Conservation (phyloP, 2,888 invertebrate species). For the Crocallis elinguaria region DNA sequence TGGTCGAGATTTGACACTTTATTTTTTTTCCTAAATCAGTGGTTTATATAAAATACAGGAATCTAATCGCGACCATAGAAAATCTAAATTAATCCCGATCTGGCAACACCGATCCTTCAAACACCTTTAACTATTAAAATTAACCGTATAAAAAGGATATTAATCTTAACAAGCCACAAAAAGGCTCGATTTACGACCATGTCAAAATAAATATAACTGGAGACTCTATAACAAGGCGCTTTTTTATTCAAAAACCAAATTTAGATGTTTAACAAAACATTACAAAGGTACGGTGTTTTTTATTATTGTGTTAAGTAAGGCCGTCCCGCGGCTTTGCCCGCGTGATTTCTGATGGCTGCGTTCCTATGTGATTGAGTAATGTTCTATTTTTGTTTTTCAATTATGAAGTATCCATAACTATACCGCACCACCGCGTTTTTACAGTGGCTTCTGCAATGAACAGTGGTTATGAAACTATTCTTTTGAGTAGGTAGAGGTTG, state of each 20-base stretch:
- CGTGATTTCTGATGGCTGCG: not conserved
- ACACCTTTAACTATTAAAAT: constrained; percentile 79
- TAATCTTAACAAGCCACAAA: constrained; percentile 72
- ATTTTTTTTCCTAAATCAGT: no score
- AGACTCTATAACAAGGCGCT: constrained; percentile 59
- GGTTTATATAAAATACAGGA: no score
- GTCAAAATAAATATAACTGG: constrained; percentile 77
- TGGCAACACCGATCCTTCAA: constrained; percentile 41
- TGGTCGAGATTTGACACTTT: no score
- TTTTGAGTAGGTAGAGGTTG: no score
- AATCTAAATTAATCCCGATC: no score
- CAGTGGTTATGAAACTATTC: no score
- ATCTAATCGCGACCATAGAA: no score
- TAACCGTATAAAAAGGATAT: constrained; percentile 76
- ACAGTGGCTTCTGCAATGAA: no score
- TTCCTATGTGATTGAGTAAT: not conserved
- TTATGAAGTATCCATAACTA: no score
- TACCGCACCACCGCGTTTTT: no score
- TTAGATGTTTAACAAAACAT: constrained; percentile 82
- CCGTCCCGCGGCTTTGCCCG: constrained; percentile 28
- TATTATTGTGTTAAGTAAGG: constrained; percentile 19
- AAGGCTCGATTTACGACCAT: constrained; percentile 66
- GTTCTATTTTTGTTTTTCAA: no score
- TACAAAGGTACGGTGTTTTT: constrained; percentile 55
- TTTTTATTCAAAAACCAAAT: constrained; percentile 58